These are phyloP conservation scores for Diachrysia chrysitis DNA, from an alignment of 2,888 invertebrate genomes.

Conservation along the genomic window DNA sequence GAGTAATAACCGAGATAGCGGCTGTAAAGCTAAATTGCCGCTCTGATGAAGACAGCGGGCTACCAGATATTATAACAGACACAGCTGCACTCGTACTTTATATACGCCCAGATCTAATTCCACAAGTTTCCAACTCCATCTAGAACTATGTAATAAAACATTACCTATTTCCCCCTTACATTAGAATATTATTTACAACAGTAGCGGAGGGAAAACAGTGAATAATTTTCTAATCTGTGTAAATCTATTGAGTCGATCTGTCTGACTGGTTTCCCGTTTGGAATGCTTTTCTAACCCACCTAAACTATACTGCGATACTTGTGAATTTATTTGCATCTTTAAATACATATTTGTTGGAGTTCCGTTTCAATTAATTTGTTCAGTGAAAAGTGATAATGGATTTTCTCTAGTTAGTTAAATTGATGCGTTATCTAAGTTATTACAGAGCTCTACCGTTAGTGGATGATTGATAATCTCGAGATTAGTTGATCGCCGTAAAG, in stretches of 20 bases:
- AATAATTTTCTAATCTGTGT: slow-evolving; percentile 64
- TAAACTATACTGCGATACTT: slow-evolving; percentile 59
- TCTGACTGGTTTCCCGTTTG: slow-evolving; percentile 47
- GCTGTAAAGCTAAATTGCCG: slow-evolving; percentile 11
- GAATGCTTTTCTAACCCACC: slow-evolving; percentile 25
- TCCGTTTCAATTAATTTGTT: slow-evolving; percentile 48
- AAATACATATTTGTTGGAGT: slow-evolving; percentile 44
- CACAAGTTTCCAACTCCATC: slow-evolving; percentile 41
- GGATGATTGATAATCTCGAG: slow-evolving; percentile 41
- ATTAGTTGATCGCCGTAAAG: slow-evolving; percentile 32
- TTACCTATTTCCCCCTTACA: slow-evolving; percentile 42
- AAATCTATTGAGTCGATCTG: slow-evolving; percentile 41
- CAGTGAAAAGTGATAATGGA: slow-evolving; percentile 37
- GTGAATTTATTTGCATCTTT: slow-evolving; percentile 64
- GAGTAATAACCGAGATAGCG: slow-evolving; percentile 7
- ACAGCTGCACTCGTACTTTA: slow-evolving; percentile 14
- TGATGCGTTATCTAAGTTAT: slow-evolving; percentile 24
- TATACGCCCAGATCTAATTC: slow-evolving; percentile 28
- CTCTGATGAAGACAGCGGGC: slow-evolving; percentile 6
- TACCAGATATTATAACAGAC: slow-evolving; percentile 23
- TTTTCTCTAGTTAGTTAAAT: slow-evolving; percentile 41
- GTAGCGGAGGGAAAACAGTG: slow-evolving; percentile 54
- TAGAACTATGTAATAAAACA: slow-evolving; percentile 39
- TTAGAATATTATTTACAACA: slow-evolving; percentile 53
- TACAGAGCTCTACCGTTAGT: slow-evolving; percentile 7